These are phyloP conservation scores for Perdita meconis DNA, from an alignment of 2,888 invertebrate genomes.

Conservation along the genomic window DNA sequence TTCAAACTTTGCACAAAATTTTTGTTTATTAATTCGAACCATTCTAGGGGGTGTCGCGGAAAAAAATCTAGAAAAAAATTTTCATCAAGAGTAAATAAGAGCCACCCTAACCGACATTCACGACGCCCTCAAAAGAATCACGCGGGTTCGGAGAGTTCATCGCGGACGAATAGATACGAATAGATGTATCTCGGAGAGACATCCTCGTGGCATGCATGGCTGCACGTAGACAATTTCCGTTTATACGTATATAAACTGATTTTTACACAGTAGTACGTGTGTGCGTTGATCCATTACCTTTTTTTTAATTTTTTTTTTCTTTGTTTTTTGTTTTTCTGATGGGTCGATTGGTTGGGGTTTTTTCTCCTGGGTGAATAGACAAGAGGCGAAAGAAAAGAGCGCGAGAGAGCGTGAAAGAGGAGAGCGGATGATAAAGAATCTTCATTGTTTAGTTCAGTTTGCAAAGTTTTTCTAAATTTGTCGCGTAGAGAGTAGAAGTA, in stretches of 20 bases:
- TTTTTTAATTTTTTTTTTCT: conserved; percentile 13
- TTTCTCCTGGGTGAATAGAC: conserved; percentile 36
- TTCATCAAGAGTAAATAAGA: too few species aligned
- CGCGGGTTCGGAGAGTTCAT: conserved; percentile 27
- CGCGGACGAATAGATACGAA: conserved; percentile 30
- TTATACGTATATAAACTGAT: conserved; percentile 62
- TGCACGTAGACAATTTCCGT: conserved; percentile 78
- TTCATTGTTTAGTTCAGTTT: conserved; percentile 64
- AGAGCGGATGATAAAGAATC: conserved; percentile 46
- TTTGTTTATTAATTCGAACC: too few species aligned
- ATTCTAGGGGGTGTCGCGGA: too few species aligned
- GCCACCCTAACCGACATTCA: too few species aligned
- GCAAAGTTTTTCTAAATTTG: conserved; percentile 61
- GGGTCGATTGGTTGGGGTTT: conserved; percentile 50
- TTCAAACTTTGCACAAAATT: too few species aligned
- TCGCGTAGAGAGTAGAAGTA: conserved; percentile 66
- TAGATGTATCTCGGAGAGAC: conserved; percentile 38
- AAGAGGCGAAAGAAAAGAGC: conserved; percentile 17
- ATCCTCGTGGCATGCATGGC: conserved; percentile 77
- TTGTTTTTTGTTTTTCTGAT: conserved; percentile 25
- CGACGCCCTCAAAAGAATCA: conserved; percentile 20
- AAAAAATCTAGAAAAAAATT: too few species aligned
- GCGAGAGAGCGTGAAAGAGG: conserved; percentile 27
- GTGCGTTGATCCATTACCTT: conserved; percentile 58
- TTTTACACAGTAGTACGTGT: conserved; percentile 76